These are phyloP conservation scores for Seriola aureovittata DNA, from an alignment of 2,113 vertebrate species.

Conservation along the genomic window DNA sequence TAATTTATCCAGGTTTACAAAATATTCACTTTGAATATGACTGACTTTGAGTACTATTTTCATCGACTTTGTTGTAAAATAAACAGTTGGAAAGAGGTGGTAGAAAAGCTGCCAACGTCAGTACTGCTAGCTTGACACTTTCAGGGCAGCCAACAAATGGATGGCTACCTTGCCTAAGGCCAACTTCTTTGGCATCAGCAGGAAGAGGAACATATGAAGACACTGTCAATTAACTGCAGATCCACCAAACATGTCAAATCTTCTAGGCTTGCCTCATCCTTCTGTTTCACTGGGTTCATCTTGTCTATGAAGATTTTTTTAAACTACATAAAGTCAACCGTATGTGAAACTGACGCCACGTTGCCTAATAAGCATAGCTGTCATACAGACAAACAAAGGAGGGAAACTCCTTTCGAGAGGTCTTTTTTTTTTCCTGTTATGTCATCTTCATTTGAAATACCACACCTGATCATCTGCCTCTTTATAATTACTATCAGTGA, in stretches of 20 bases:
- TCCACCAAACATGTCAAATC: constrained; percentile 30
- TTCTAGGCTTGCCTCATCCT: constrained; percentile 16
- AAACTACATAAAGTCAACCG: neutral
- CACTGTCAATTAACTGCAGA: constrained; percentile 55
- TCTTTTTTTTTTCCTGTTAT: neutral
- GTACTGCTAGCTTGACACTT: constrained; percentile 32
- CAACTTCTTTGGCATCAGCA: constrained; percentile 49
- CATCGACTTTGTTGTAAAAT: constrained; percentile 14
- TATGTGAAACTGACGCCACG: neutral
- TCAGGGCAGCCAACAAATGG: constrained; percentile 49
- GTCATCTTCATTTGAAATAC: constrained; percentile 56
- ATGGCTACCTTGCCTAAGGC: constrained; percentile 50
- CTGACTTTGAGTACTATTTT: neutral
- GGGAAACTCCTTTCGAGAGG: neutral
- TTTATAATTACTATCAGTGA: constrained; percentile 63
- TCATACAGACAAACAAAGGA: constrained; percentile 46
- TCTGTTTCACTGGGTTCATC: constrained; percentile 3
- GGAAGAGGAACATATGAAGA: constrained; percentile 46
- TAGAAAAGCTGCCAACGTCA: constrained; percentile 30
- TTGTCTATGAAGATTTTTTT: neutral
- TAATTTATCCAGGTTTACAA: neutral
- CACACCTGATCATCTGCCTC: constrained; percentile 59
- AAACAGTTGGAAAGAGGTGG: neutral
- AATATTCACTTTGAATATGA: neutral
- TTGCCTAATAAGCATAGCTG: constrained; percentile 37